Evolutionary conservation across 2,113 vertebrate genomes (phyloP), one percentile per base, ranked within the genome.

Genomic region (Microcebus murinus): DNA sequence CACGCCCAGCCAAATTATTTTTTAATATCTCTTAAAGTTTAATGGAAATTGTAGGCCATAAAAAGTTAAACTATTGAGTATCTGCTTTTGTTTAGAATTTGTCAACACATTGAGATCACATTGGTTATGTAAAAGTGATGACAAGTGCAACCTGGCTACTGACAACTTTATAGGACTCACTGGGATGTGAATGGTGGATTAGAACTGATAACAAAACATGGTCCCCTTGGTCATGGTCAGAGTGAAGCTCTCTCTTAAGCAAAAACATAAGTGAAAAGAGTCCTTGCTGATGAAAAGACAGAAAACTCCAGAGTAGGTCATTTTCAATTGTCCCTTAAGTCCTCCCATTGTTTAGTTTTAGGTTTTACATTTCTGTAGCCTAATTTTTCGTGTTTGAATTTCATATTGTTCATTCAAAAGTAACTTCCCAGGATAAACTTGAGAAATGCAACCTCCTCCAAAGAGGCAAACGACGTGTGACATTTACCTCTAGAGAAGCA

Each of bases 401-500:
- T 95, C 57, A 67, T 57, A 50, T 52, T 84, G 21, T 55, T 90
- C 50, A 86, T 57, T 94, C 39, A 94, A 77, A 94, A 76, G 20
- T 81, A 67, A 50, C 34, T 52, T 92, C 48, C n/a, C 31, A 48
- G 21, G 1, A 27, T 71, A 68, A 74, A 80, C 27, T 59, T 89
- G 17, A 65, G 17, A 82, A 73, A 73, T 14, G 59, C 29, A 34
- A 20, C 0, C 36, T 65, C 6, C 27, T 34, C 4, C 7, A n/a
- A 94, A 76, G 34, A 61, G 82, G 8, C 34, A 71, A 55, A 79
- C 42, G 5, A n/a, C 42, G 7, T 39, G 34, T 67, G 10, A 20
- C 14, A 39, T 81, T 92, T 74, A 70, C 36, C n/a, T 18, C 8
- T 23, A 31, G 3, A 55, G 77, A 84, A 81, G 29, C 17, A 48